A percentile compares a stretch with the other conserved stretches of the same genome.
phyloP scores from a whole-genome alignment of 2,797 vertebrate species.

The Halcyon leucocephala region DNA sequence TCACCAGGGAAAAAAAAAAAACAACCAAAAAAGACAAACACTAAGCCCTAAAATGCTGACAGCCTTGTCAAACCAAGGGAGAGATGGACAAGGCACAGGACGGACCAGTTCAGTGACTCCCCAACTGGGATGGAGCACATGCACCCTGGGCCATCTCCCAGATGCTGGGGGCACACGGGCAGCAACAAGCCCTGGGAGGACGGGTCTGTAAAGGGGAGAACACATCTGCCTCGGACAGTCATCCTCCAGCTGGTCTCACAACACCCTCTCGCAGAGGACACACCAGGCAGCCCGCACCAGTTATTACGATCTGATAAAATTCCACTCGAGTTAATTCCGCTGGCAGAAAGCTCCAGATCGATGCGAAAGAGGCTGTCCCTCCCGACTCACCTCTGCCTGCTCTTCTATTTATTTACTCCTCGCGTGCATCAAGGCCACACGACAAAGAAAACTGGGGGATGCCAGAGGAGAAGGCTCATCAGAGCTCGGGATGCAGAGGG shows the following conservation, averaged over 20 bases:
- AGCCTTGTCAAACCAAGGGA: neutral
- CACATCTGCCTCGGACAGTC: neutral
- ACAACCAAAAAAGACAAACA: neutral
- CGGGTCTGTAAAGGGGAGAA: neutral
- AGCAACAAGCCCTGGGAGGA: neutral
- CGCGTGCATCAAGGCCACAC: fast-evolving
- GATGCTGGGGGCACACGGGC: neutral
- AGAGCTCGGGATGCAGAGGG: neutral
- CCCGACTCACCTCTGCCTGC: neutral
- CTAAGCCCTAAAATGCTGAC: too few species aligned
- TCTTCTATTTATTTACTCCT: neutral
- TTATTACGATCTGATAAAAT: constrained; percentile 48
- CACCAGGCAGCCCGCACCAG: constrained; percentile 36
- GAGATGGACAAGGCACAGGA: fast-evolving
- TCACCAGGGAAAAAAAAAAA: neutral
- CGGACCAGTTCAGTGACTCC: neutral
- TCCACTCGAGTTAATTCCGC: constrained; percentile 1
- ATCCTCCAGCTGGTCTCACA: constrained; percentile 32
- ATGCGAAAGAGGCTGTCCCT: neutral
- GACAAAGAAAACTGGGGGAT: neutral
- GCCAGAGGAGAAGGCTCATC: neutral
- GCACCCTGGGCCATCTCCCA: neutral
- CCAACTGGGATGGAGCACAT: fast-evolving
- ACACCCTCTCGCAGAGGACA: neutral
- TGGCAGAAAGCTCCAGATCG: neutral